phyloP scores from a whole-genome alignment of 2,113 vertebrate genomes.

The Ochotona curzoniae region DNA sequence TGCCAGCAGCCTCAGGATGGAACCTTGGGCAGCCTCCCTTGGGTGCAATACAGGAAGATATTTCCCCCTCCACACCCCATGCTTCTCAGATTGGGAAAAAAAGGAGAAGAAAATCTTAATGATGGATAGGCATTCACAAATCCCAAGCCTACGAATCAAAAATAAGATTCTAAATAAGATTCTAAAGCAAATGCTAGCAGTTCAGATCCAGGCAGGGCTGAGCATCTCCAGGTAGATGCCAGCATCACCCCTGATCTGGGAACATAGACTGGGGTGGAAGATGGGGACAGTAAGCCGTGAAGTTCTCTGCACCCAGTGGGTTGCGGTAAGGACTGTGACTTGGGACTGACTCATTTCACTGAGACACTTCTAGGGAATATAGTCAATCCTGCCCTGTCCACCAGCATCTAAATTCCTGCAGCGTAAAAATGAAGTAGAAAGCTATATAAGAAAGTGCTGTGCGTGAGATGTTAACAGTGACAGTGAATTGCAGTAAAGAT shows the following conservation, averaged over 20 bases:
- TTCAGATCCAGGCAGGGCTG: accelerated
- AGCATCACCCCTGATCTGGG: accelerated
- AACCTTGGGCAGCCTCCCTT: constrained; percentile 25
- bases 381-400: accelerated
- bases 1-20: constrained; percentile 23
- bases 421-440: accelerated
- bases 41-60: constrained; percentile 7
- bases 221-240: background rate
- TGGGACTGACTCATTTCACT: background rate
- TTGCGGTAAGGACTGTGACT: background rate
- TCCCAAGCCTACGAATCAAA: background rate
- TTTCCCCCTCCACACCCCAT: background rate
- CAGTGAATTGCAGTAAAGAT: accelerated
- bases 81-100: background rate
- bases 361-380: background rate
- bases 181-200: background rate
- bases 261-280: background rate
- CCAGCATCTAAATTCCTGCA: background rate
- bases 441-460: background rate
- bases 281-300: accelerated
- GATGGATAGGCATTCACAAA: background rate
- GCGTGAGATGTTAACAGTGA: background rate
- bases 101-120: background rate
- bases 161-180: background rate
- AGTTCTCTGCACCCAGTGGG: background rate